These are phyloP conservation scores for Thecocarcelia acutangulata DNA, from an alignment of 2,888 invertebrate genomes.

Conservation along the genomic window DNA sequence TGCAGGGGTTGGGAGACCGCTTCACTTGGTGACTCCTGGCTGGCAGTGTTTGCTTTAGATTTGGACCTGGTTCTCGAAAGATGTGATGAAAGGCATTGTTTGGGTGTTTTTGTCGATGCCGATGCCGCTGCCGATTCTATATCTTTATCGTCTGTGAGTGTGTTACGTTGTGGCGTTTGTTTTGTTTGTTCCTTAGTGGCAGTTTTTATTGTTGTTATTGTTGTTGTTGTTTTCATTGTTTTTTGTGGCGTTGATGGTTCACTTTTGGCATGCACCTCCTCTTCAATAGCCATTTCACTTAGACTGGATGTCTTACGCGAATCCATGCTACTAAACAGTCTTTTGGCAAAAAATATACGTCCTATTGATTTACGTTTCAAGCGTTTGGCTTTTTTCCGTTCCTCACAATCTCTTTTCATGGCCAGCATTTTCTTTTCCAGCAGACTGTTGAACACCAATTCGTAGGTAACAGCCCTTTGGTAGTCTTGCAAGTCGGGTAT, in stretches of 20 bases:
- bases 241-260: slow-evolving; percentile 58
- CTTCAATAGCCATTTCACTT: slow-evolving; percentile 47
- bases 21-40: slow-evolving; percentile 30
- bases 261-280: slow-evolving; percentile 50
- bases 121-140: slow-evolving; percentile 72
- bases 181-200: slow-evolving; percentile 38
- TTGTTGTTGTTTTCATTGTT: slow-evolving; percentile 39
- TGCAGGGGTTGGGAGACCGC: not conserved
- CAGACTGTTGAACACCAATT: slow-evolving; percentile 80
- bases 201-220: slow-evolving; percentile 32
- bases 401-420: slow-evolving; percentile 81
- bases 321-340: slow-evolving; percentile 74
- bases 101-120: slow-evolving; percentile 51
- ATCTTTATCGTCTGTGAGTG: slow-evolving; percentile 41
- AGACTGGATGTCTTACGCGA: slow-evolving; percentile 56
- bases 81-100: slow-evolving; percentile 18
- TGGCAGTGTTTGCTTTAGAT: slow-evolving; percentile 63
- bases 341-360: slow-evolving; percentile 78
- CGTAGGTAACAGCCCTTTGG: slow-evolving; percentile 80
- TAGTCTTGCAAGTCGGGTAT: slow-evolving; percentile 76
- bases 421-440: slow-evolving; percentile 81
- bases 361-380: slow-evolving; percentile 79
- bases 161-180: slow-evolving; percentile 19
- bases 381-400: slow-evolving; percentile 78
- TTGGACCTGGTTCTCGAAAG: slow-evolving; percentile 55